Percentiles rank a stretch among this genome's conserved stretches.
Evolutionary conservation across 2,888 invertebrate genomes (phyloP).

Genomic region (Nemurella pictetii): DNA sequence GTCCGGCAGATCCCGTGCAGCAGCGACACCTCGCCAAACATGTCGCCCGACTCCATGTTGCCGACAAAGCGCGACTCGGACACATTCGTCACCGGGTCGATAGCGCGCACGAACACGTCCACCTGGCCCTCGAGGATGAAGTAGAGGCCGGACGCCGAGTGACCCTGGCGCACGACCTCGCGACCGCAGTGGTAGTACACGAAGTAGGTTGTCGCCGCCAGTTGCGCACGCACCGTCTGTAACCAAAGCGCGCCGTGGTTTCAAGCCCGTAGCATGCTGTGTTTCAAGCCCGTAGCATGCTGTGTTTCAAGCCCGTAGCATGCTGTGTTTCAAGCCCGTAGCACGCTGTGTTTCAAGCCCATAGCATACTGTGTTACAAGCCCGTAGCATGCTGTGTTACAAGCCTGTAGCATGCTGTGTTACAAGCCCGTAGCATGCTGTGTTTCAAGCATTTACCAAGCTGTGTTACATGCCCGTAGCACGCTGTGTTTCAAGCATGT

Average conservation of each 20-base stretch:
- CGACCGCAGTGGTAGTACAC: slow-evolving; percentile 62
- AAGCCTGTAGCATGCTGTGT: too few species aligned
- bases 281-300: too few species aligned
- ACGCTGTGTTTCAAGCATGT: not conserved
- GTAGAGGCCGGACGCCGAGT: slow-evolving; percentile 63
- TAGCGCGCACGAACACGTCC: slow-evolving; percentile 57
- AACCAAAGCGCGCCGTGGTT: not conserved
- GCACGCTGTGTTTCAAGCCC: too few species aligned
- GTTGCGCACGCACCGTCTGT: slow-evolving; percentile 62
- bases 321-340: too few species aligned
- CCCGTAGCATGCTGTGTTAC: too few species aligned
- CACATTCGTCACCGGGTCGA: slow-evolving; percentile 49
- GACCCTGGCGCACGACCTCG: slow-evolving; percentile 64
- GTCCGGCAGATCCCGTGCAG: slow-evolving; percentile 63
- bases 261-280: too few species aligned
- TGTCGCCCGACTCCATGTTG: slow-evolving; percentile 60
- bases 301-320: too few species aligned
- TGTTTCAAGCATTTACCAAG: too few species aligned
- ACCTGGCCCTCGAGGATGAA: slow-evolving; percentile 67
- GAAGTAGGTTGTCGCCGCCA: slow-evolving; percentile 65
- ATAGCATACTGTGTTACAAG: too few species aligned
- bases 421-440: too few species aligned
- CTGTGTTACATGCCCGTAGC: not conserved
- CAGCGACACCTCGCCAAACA: slow-evolving; percentile 69
- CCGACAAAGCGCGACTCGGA: slow-evolving; percentile 56